These are phyloP conservation scores for Paralichthys olivaceus DNA, from an alignment of 2,113 vertebrate species.

Conservation along the genomic window DNA sequence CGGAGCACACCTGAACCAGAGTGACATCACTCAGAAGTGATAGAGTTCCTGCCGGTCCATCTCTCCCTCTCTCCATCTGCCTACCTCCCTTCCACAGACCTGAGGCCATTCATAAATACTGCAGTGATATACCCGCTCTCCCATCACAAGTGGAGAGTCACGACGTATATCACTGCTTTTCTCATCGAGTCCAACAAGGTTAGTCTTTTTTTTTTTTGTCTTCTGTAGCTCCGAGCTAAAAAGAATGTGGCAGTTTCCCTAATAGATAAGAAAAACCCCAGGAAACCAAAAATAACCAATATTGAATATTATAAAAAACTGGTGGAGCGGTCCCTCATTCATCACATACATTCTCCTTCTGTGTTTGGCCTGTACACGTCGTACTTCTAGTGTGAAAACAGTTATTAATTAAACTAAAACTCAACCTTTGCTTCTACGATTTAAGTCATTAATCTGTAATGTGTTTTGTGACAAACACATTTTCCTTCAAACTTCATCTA, in stretches of 20 bases:
- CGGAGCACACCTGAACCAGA: constrained; percentile 66
- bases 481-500: background rate
- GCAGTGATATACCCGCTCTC: constrained; percentile 70
- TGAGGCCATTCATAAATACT: constrained; percentile 76
- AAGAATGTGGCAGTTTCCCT: constrained; percentile 46
- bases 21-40: constrained; percentile 73
- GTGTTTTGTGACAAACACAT: background rate
- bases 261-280: constrained; percentile 55
- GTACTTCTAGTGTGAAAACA: constrained; percentile 19
- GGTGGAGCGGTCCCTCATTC: constrained; percentile 26
- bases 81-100: constrained; percentile 52
- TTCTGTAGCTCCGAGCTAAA: constrained; percentile 64
- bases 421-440: background rate
- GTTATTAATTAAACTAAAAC: background rate
- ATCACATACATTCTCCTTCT: constrained; percentile 9
- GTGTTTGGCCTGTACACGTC: background rate
- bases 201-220: constrained; percentile 35
- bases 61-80: constrained; percentile 1
- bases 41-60: constrained; percentile 49
- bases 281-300: constrained; percentile 42
- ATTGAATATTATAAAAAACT: constrained; percentile 28
- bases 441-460: background rate
- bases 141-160: constrained; percentile 56
- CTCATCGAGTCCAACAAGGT: constrained; percentile 73
- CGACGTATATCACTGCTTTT: constrained; percentile 65